Base-by-base conservation (phyloP, 2,888 invertebrate genomes). In the Leucophora obtusa region DNA sequence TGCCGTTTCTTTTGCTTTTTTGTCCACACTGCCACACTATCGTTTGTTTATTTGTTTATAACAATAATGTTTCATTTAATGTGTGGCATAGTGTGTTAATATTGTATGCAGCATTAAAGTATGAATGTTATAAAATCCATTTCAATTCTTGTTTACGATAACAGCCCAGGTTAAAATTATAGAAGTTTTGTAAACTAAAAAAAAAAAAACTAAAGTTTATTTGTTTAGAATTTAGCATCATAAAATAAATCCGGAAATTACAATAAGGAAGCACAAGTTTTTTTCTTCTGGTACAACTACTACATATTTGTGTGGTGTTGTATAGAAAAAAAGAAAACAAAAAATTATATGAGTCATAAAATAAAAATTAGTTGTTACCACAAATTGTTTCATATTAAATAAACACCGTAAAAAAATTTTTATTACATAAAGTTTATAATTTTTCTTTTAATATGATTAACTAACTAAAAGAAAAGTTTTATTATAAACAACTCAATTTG, bases 31-130 rank as follows among this genome's bases (percentile, higher is more conserved):
- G 17, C 6, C 51, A n/a, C 62, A 62, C 38, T 70, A 72, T 15
- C 18, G 43, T 73, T 69, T 60, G 69, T 60, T 81, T 28, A 28
- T 28, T n/a, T 81, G 53, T 77, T 80, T 73, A 66, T 66, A 74
- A 74, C 65, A 77, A 77, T 77, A 77, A 81, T 74, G 77, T 77
- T 81, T 59, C 73, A 77, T 81, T 81, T 77, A 77, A 77, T 74
- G 77, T 81, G 77, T 74, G 81, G 70, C 60, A 77, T 66, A 69
- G 77, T 72, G 77, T 81, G 70, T 77, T 73, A 73, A 69, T 81
- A 70, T 54, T 47, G 6, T 38, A 38, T 9, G 38, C 38, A 38
- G 4, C 38, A 11, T 38, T 38, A 38, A 38, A 1, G 38, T 38
- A 38, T 38, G 14, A 38, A 38, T 38, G 38, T 14, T 2, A 38